phyloP scores from a whole-genome alignment of 2,888 invertebrate species.

The Elysia crispata region DNA sequence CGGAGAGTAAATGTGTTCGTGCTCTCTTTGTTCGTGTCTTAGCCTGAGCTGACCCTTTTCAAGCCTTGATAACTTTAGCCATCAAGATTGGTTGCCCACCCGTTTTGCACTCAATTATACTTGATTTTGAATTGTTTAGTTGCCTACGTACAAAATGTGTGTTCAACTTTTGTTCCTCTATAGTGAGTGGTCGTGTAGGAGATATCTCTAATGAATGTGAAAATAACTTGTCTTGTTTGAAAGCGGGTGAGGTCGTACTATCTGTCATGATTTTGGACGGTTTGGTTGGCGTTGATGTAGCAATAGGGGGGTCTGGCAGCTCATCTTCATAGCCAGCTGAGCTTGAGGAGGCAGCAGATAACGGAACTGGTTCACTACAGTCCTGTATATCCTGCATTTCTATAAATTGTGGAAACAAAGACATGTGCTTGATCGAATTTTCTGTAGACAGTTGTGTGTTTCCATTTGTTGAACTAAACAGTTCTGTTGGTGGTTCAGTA shows the following conservation, averaged over 20 bases:
- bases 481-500: too few relatives aligned
- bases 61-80: background rate
- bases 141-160: too few relatives aligned
- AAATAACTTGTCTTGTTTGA: background rate
- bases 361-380: too few relatives aligned
- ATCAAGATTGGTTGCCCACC: background rate
- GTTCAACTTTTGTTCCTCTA: too few relatives aligned
- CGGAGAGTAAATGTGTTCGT: background rate
- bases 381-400: too few relatives aligned
- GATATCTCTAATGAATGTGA: background rate
- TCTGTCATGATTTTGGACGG: background rate
- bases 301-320: background rate
- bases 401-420: background rate
- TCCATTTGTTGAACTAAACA: background rate
- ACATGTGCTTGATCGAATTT: background rate
- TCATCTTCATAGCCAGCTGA: background rate
- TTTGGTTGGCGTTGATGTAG: slow-evolving; percentile 13
- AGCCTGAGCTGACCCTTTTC: background rate
- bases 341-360: too few relatives aligned
- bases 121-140: background rate
- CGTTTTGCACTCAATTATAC: background rate
- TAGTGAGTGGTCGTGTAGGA: background rate
- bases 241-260: background rate
- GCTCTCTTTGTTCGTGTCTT: background rate
- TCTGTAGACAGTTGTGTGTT: background rate